Percentiles rank a stretch among this genome's conserved stretches.
Evolutionary conservation across 2,888 invertebrate genomes (phyloP).

Genomic region (Suillia variegata): DNA sequence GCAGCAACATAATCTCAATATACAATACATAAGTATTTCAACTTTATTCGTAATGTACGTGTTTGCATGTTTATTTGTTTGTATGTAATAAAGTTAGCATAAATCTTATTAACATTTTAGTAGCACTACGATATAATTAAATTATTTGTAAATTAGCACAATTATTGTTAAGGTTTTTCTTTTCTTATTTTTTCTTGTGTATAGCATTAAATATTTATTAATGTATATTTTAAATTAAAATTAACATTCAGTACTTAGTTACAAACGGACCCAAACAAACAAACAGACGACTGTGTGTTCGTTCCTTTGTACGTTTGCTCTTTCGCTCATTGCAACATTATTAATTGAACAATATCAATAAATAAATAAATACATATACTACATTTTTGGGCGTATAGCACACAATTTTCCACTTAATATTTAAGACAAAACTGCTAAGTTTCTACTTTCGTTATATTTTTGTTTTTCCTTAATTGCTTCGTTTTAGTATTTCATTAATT

Average conservation of each 20-base stretch:
- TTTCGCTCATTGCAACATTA: slow-evolving; percentile 5
- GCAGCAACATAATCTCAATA: slow-evolving; percentile 24
- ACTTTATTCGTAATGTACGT: neutral
- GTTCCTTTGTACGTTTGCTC: neutral
- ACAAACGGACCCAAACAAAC: neutral
- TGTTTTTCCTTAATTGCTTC: neutral
- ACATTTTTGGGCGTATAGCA: slow-evolving; percentile 11
- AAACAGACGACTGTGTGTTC: neutral
- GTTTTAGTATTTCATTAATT: neutral
- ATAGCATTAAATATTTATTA: neutral
- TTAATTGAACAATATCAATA: slow-evolving; percentile 13
- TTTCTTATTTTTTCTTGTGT: no score
- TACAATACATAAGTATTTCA: neutral
- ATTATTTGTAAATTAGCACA: slow-evolving; percentile 3
- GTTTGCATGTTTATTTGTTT: neutral
- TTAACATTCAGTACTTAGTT: neutral
- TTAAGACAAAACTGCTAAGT: neutral
- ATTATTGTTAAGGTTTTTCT: neutral
- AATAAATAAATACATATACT: no score
- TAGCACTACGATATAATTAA: slow-evolving; percentile 3
- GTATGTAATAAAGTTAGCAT: slow-evolving; percentile 4
- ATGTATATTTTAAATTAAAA: neutral
- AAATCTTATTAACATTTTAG: slow-evolving; percentile 6
- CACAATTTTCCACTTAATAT: neutral
- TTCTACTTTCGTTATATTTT: neutral